A percentile compares a stretch with the other conserved stretches of the same genome.
phyloP scores from a whole-genome alignment of 2,888 invertebrate genomes.

The Agriopis aurantiaria region DNA sequence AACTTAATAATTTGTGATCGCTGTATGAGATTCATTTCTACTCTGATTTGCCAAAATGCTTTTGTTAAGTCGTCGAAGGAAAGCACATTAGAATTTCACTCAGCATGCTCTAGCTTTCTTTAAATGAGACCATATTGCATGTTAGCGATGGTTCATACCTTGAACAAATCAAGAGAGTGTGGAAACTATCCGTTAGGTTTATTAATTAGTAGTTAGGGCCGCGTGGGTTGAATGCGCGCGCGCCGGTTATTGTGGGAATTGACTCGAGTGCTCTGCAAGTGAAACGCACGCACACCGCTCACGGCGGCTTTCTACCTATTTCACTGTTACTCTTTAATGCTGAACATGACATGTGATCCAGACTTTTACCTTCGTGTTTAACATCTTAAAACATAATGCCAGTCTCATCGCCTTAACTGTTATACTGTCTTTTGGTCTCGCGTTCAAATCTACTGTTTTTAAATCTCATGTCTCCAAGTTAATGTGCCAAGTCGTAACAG shows the following conservation, averaged over 20 bases:
- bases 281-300: conserved; percentile 57
- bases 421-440: conserved; percentile 21
- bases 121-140: neutral
- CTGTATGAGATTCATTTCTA: neutral
- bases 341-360: conserved; percentile 21
- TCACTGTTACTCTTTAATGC: conserved; percentile 15
- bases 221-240: conserved; percentile 72
- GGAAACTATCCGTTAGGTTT: conserved; percentile 71
- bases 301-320: conserved; percentile 58
- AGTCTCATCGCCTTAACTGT: conserved; percentile 14
- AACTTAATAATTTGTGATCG: neutral
- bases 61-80: neutral
- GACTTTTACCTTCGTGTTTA: neutral
- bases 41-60: neutral
- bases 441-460: conserved; percentile 24
- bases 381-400: neutral
- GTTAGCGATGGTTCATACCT: conserved; percentile 52
- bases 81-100: neutral
- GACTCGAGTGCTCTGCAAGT: conserved; percentile 60
- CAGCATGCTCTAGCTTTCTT: neutral
- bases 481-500: conserved; percentile 50
- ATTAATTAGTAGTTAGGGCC: conserved; percentile 75
- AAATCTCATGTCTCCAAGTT: conserved; percentile 26
- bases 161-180: conserved; percentile 69
- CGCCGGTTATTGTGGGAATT: conserved; percentile 68